phyloP scores from a whole-genome alignment of 1,140 invertebrate species.

The Bombus balteatus region DNA sequence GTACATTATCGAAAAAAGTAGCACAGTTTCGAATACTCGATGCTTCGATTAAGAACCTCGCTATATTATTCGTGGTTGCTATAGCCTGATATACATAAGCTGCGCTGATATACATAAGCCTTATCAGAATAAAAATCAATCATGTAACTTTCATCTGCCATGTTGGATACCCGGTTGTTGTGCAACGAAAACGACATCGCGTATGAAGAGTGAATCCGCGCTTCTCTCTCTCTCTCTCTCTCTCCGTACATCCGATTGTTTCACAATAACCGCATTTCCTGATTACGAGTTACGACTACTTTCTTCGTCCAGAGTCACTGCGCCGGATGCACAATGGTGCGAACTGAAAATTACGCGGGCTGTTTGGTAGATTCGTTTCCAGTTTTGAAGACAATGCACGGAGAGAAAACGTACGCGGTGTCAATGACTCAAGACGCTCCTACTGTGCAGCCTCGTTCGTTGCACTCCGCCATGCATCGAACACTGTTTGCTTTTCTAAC shows the following conservation, averaged over 20 bases:
- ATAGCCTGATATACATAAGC: not conserved
- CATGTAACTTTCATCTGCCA: not conserved
- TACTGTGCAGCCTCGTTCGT: conserved; percentile 27
- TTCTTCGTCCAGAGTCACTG: not conserved
- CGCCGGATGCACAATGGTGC: not conserved
- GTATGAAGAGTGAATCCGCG: not conserved
- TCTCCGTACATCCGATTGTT: not conserved
- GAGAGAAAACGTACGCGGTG: conserved; percentile 22
- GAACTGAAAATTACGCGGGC: conserved; percentile 34
- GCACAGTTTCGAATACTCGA: no score
- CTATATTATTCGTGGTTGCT: not conserved
- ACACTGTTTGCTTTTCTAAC: conserved; percentile 36
- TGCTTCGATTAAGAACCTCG: no score
- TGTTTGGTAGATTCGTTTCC: conserved; percentile 42
- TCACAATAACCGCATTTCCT: conserved; percentile 18
- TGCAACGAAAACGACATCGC: not conserved
- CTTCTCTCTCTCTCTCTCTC: not conserved
- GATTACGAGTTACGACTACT: not conserved
- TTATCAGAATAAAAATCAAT: not conserved
- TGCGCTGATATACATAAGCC: no score
- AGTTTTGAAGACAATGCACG: conserved; percentile 25
- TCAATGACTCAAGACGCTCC: conserved; percentile 45
- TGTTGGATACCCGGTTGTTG: not conserved
- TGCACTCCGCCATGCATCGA: conserved; percentile 17
- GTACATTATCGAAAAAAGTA: no score